phyloP scores from a whole-genome alignment of 2,797 vertebrate genomes.

The Moxostoma hubbsi region DNA sequence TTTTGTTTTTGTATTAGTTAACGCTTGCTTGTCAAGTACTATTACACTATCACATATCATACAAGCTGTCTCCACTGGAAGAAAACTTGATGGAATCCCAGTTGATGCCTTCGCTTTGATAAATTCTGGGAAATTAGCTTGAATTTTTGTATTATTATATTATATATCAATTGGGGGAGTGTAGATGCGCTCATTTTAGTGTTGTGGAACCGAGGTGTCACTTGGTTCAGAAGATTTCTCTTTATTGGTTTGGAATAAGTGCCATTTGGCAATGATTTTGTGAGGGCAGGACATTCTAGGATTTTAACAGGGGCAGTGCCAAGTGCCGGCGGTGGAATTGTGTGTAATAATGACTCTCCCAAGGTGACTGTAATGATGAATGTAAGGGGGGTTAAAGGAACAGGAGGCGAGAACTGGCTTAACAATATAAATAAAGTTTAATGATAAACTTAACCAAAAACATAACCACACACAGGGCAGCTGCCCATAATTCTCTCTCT shows the following conservation, averaged over 20 bases:
- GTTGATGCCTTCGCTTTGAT: background rate
- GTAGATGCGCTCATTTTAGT: background rate
- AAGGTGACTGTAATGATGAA: constrained; percentile 16
- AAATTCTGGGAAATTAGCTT: background rate
- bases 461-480: no score
- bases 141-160: constrained; percentile 16
- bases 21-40: no score
- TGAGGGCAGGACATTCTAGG: constrained; percentile 18
- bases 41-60: no score
- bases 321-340: background rate
- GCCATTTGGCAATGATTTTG: constrained; percentile 48
- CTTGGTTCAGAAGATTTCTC: constrained; percentile 6
- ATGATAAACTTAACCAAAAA: no score
- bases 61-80: background rate
- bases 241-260: constrained; percentile 33
- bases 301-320: constrained; percentile 31
- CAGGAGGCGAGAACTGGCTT: no score
- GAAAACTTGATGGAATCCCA: background rate
- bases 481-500: no score
- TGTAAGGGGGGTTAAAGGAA: background rate
- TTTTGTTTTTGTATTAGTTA: no score
- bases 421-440: no score
- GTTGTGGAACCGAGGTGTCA: constrained; percentile 2
- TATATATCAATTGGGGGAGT: background rate
- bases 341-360: constrained; percentile 23